A percentile compares a stretch with the other conserved stretches of the same genome.
Conservation (phyloP, 1,140 invertebrate species). For the Ostrea edulis region DNA sequence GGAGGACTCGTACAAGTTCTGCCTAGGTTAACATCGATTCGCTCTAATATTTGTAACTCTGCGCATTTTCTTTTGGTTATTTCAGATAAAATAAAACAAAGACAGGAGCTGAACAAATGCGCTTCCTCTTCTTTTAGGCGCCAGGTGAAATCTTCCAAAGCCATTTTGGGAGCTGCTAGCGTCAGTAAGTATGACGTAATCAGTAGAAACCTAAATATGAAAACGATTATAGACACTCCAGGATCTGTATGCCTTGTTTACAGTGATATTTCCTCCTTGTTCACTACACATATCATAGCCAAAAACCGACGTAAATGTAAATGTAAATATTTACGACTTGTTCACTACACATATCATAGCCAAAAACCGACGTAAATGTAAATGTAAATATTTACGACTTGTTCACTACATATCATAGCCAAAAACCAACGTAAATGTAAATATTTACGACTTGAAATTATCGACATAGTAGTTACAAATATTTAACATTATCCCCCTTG, state of each 20-base stretch:
- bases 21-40: too few species aligned
- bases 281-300: background rate
- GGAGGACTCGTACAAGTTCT: too few species aligned
- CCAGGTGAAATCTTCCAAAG: background rate
- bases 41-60: background rate
- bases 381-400: background rate
- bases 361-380: background rate
- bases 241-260: background rate
- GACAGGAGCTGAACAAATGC: background rate
- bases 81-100: slow-evolving; percentile 27
- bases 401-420: background rate
- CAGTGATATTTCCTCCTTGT: background rate
- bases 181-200: background rate
- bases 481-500: background rate
- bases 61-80: background rate
- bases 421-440: background rate
- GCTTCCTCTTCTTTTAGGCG: background rate
- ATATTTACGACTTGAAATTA: background rate
- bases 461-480: background rate
- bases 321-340: background rate
- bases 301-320: background rate
- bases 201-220: background rate
- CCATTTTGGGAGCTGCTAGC: slow-evolving; percentile 14
- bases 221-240: background rate
- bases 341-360: background rate